These are phyloP conservation scores for Rhimphoctona megacephalus DNA, from an alignment of 2,888 invertebrate genomes.

Conservation along the genomic window DNA sequence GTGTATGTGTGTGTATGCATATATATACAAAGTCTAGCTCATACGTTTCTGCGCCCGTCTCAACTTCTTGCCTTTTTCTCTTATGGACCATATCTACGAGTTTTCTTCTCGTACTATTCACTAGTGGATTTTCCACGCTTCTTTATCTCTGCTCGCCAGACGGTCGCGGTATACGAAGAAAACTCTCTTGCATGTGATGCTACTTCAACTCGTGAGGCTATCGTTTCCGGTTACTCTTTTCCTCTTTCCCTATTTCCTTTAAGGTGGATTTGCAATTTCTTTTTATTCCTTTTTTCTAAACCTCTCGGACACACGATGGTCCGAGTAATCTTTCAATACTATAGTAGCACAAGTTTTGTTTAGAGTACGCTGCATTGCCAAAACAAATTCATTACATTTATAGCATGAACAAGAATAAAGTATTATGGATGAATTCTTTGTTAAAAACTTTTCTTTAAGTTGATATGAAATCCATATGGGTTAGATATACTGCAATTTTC, in stretches of 20 bases:
- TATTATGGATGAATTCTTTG: not conserved
- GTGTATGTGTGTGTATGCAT: no score
- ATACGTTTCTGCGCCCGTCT: conserved; percentile 27
- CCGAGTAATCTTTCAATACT: conserved; percentile 38
- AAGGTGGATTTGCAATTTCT: conserved; percentile 51
- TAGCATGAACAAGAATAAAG: not conserved
- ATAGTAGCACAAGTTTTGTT: conserved; percentile 4
- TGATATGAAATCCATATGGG: not conserved
- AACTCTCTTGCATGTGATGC: conserved; percentile 48
- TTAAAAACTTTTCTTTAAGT: not conserved
- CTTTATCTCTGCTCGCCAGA: conserved; percentile 71
- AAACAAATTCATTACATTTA: not conserved
- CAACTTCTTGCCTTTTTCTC: conserved; percentile 40
- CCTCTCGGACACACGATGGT: conserved; percentile 21
- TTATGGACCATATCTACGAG: conserved; percentile 51
- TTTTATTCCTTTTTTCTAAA: conserved; percentile 27
- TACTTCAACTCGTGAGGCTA: conserved; percentile 36
- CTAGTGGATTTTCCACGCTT: conserved; percentile 68
- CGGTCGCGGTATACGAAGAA: conserved; percentile 54
- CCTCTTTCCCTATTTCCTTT: conserved; percentile 15
- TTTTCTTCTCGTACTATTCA: conserved; percentile 62
- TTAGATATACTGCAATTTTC: not conserved
- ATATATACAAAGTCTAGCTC: conserved; percentile 25
- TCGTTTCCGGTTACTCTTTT: conserved; percentile 44
- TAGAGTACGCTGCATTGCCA: not conserved